Conservation (phyloP, 1,140 invertebrate genomes). For the Akabosia matsudoensis region DNA sequence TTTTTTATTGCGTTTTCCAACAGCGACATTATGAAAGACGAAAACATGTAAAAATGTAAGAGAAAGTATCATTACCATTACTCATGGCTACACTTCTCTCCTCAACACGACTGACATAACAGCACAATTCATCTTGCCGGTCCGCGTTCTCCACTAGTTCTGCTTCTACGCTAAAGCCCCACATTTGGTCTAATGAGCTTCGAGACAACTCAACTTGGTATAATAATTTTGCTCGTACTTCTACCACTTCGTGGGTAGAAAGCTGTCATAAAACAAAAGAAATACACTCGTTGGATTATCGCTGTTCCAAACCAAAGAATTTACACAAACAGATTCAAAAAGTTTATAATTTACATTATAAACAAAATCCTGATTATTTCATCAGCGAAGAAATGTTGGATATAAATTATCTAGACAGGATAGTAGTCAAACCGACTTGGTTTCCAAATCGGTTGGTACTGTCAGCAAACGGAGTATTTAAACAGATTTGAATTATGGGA, state of each 20-base stretch:
- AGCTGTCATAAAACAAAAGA: conserved; percentile 58
- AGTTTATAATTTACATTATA: too few relatives aligned
- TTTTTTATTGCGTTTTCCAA: conserved; percentile 7
- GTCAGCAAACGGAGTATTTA: too few relatives aligned
- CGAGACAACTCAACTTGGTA: conserved; percentile 92
- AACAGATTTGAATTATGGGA: too few relatives aligned
- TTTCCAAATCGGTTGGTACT: too few relatives aligned
- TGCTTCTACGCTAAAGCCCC: conserved; percentile 95
- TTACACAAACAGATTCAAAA: background rate
- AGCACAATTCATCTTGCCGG: conserved; percentile 91
- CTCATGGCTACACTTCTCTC: conserved; percentile 91
- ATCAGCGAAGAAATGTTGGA: too few relatives aligned
- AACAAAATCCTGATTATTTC: too few relatives aligned
- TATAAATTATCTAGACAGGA: too few relatives aligned
- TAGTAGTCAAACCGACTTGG: too few relatives aligned
- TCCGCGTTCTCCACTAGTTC: conserved; percentile 94
- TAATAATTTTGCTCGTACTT: conserved; percentile 93
- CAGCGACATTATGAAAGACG: too few relatives aligned
- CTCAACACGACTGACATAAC: conserved; percentile 91
- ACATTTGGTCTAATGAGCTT: conserved; percentile 86
- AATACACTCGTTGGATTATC: background rate
- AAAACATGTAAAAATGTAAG: background rate
- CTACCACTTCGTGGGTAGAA: conserved; percentile 90
- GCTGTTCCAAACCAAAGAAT: background rate
- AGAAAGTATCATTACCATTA: conserved; percentile 66